Base-by-base conservation (phyloP, 2,888 invertebrate species). In the Caenorhabditis zanzibari region DNA sequence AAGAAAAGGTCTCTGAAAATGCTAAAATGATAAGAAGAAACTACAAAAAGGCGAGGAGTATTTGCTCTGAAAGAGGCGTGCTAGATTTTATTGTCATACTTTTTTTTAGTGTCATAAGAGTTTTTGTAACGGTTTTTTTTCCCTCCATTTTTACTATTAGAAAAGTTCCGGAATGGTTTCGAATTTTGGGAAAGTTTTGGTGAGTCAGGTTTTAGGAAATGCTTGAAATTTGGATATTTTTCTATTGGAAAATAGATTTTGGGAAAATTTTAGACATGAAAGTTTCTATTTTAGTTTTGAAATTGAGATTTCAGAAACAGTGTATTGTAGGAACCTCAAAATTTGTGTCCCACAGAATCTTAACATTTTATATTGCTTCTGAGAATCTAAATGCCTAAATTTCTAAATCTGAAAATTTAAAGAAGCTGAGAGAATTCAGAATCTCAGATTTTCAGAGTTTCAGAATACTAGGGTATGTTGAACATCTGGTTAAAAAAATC, bases 11-110 rank as follows among this genome's bases (percentile, higher is more conserved):
- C 5, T 14, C 54, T 54, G 54, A 54, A 54, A 54, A 54, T 54
- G 54, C 26, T 54, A 54, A 54, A 54, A 24, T 54, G 54, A 54
- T 54, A 54, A 54, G 54, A 14, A 22, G 14, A 49, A 49, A 49
- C 49, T 49, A 49, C 19, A 54, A 54, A 54, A 54, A 54, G 26
- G 47, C n/a, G 47, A 19, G n/a, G 47, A 47, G 19, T 54, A 14
- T 54, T 54, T 54, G 54, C 54, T 52, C 19, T 26, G 24, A 54
- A 54, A 54, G 19, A 24, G 24, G 14, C 1, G 24, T 54, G 38
- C 32, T 32, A 32, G 44, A n/a, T 49, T 26, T 24, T 54, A 26
- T 54, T 54, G 54, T 54, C 54, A 54, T 54, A 26, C 54, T 7
- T 19, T 6, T 47, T 47, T 47, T 19, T 19, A 10, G 38, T 38